Conservation (phyloP, 92 coral and sea anemone species). For the Siderastrea radians region DNA sequence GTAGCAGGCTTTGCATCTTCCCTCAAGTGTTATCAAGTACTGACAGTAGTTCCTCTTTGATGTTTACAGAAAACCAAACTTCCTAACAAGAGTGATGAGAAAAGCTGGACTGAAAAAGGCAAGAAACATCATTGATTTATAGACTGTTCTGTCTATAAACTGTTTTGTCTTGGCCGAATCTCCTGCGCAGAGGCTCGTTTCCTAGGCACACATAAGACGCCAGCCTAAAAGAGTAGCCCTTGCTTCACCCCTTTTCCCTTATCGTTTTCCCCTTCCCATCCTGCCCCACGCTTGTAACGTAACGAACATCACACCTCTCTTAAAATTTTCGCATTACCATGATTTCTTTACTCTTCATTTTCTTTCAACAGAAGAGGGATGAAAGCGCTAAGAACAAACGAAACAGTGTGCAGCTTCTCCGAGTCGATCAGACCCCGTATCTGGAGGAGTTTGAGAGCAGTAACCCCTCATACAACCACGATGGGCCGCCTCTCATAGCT, state of each 20-base stretch:
- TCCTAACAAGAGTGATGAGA: conserved; percentile 85
- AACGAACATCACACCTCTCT: neutral
- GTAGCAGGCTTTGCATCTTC: neutral
- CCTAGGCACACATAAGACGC: too few species aligned
- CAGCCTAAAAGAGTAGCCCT: too few species aligned
- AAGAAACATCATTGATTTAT: neutral
- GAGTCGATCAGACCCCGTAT: conserved; percentile 75
- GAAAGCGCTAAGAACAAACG: conserved; percentile 64
- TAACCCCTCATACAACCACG: conserved; percentile 52
- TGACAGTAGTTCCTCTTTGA: neutral
- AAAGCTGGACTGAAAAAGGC: conserved; percentile 96
- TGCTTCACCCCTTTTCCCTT: too few species aligned
- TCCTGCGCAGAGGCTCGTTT: too few species aligned
- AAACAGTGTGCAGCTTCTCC: conserved; percentile 82
- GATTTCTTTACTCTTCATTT: neutral
- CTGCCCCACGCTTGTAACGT: too few species aligned
- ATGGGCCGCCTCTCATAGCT: conserved; percentile 42
- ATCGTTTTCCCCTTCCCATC: too few species aligned
- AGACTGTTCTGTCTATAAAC: neutral
- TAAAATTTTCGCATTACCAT: neutral
- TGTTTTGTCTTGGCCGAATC: neutral
- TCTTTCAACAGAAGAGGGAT: conserved; percentile 82
- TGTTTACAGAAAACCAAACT: conserved; percentile 85
- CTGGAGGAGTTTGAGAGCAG: conserved; percentile 73
- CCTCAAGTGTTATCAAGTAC: neutral